phyloP scores from a whole-genome alignment of 2,888 invertebrate genomes.

The Amphipyra tragopoginis region DNA sequence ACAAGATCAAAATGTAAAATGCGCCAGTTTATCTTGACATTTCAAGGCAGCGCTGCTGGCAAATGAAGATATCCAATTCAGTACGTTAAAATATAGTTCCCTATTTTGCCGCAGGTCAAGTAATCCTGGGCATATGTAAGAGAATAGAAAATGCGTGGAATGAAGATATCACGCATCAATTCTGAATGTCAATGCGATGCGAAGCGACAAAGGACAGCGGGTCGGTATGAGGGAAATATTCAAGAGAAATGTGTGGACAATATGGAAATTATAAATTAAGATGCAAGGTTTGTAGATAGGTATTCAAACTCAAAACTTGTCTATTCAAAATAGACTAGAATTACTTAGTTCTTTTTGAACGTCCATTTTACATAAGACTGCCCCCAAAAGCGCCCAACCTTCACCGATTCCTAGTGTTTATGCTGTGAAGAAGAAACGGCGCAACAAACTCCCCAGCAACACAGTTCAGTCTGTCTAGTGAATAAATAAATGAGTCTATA shows the following conservation, averaged over 20 bases:
- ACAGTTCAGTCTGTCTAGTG: no score
- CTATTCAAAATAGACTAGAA: no score
- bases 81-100: not conserved
- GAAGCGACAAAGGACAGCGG: not conserved
- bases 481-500: no score
- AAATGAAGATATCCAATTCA: not conserved
- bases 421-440: no score
- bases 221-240: slow-evolving; percentile 6
- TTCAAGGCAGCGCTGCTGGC: not conserved
- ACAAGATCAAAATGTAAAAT: not conserved
- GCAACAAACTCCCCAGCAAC: no score
- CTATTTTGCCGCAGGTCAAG: not conserved
- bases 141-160: not conserved
- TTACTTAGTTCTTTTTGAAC: no score
- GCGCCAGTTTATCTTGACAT: not conserved
- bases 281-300: no score
- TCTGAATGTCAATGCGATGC: slow-evolving; percentile 22
- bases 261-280: not conserved
- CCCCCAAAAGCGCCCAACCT: no score
- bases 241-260: not conserved
- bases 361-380: no score
- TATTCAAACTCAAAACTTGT: no score
- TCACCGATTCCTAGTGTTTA: no score
- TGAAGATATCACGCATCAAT: slow-evolving; percentile 4
- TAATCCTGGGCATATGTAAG: not conserved